phyloP scores from a whole-genome alignment of 2,797 vertebrate genomes.

The Cossypha caffra region DNA sequence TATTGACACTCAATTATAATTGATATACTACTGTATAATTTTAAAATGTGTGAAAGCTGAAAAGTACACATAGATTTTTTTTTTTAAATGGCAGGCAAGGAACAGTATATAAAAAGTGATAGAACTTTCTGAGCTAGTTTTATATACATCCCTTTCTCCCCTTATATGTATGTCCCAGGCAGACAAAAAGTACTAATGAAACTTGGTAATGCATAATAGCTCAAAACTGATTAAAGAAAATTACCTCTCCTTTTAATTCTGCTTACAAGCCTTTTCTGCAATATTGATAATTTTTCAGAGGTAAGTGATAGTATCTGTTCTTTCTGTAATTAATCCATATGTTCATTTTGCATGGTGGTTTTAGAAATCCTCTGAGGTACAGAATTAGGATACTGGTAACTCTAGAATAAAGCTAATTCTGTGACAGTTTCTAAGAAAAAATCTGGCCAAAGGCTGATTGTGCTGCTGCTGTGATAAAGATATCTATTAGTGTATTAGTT shows the following conservation, averaged over 20 bases:
- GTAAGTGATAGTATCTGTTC: background rate
- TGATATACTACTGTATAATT: slow-evolving; percentile 18
- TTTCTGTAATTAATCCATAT: background rate
- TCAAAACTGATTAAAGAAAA: background rate
- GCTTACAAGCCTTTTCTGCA: slow-evolving; percentile 2
- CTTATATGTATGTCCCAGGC: background rate
- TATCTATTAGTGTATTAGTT: background rate
- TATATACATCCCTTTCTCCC: background rate
- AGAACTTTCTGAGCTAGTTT: background rate
- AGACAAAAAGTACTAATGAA: background rate
- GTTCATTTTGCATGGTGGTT: background rate
- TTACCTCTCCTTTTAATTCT: background rate
- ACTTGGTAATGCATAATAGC: background rate
- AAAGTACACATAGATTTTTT: background rate
- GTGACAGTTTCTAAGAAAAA: background rate
- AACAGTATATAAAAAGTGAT: background rate
- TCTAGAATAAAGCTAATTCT: background rate
- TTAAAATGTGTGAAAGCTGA: background rate
- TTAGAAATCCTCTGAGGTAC: background rate
- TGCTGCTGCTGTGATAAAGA: background rate
- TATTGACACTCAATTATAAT: slow-evolving; percentile 51
- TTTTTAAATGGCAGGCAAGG: background rate
- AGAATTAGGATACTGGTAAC: background rate
- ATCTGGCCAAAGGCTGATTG: background rate
- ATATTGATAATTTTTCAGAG: slow-evolving; percentile 21